phyloP scores from a whole-genome alignment of 2,113 vertebrate species.

The Lepidothrix coronata region DNA sequence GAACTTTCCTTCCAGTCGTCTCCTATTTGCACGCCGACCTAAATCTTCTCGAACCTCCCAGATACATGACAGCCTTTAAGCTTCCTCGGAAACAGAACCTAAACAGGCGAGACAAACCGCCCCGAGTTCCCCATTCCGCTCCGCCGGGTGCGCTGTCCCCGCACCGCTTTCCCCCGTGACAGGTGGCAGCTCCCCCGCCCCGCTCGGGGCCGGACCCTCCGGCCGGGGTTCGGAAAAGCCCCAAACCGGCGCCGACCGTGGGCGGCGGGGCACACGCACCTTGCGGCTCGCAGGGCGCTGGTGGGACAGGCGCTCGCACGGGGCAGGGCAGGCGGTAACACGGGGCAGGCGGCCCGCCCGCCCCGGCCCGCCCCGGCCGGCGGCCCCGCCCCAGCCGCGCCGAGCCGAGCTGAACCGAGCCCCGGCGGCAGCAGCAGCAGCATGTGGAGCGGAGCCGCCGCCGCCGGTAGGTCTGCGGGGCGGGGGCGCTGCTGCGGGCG shows the following conservation, averaged over 20 bases:
- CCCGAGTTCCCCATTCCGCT: neutral
- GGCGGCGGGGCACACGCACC: fast-evolving
- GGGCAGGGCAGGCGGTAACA: neutral
- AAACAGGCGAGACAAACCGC: fast-evolving
- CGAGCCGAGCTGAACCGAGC: neutral
- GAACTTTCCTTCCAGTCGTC: neutral
- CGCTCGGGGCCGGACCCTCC: neutral
- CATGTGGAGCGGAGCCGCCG: neutral
- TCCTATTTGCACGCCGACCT: neutral
- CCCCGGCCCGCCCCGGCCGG: neutral
- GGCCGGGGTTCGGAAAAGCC: too few relatives aligned
- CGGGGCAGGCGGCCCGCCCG: neutral
- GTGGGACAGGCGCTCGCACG: neutral
- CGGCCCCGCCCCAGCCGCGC: neutral
- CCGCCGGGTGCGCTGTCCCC: neutral
- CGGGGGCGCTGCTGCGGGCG: neutral
- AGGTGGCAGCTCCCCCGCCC: neutral
- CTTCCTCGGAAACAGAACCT: neutral
- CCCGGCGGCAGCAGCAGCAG: neutral
- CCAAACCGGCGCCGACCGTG: fast-evolving
- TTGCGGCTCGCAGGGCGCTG: neutral
- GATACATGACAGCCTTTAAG: fast-evolving
- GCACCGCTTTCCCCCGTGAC: neutral
- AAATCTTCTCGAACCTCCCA: neutral
- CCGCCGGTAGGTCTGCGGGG: neutral